A percentile compares a stretch with the other conserved stretches of the same genome.
phyloP scores from a whole-genome alignment of 2,888 invertebrate species.

The Tenthredo scrophulariae region DNA sequence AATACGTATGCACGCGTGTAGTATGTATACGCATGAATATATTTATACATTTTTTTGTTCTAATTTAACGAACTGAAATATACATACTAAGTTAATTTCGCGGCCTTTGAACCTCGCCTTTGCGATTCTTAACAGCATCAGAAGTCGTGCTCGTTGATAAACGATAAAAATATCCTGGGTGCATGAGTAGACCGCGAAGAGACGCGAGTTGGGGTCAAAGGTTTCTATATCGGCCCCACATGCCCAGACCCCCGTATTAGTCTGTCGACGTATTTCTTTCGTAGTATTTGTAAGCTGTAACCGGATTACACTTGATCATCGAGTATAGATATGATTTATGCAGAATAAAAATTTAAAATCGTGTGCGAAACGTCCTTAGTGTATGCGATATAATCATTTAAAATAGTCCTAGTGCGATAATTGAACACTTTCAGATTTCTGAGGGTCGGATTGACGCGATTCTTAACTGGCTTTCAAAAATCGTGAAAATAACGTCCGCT shows the following conservation, averaged over 20 bases:
- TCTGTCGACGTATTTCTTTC: not conserved
- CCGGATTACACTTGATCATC: not conserved
- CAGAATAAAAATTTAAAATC: not conserved
- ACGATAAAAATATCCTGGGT: conserved; percentile 1
- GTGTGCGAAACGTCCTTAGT: not conserved
- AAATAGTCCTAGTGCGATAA: not conserved
- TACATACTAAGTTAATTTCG: not conserved
- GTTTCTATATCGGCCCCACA: conserved; percentile 6
- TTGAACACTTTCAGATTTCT: not conserved
- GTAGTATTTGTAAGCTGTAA: not conserved
- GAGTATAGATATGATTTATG: not conserved
- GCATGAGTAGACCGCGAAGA: not conserved
- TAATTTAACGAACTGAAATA: not conserved
- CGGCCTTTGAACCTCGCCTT: conserved; percentile 29
- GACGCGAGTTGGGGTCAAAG: conserved; percentile 16
- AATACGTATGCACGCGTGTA: not conserved
- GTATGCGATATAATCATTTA: not conserved
- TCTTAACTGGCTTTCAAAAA: not conserved
- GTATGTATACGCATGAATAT: not conserved
- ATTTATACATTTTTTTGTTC: not conserved
- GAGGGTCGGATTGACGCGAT: not conserved
- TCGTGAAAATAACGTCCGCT: not conserved
- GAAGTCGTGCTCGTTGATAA: conserved; percentile 38
- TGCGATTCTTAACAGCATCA: conserved; percentile 2
- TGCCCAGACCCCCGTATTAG: conserved; percentile 13